phyloP scores from a whole-genome alignment of 2,797 vertebrate species.

The Sebastes paucispinis region DNA sequence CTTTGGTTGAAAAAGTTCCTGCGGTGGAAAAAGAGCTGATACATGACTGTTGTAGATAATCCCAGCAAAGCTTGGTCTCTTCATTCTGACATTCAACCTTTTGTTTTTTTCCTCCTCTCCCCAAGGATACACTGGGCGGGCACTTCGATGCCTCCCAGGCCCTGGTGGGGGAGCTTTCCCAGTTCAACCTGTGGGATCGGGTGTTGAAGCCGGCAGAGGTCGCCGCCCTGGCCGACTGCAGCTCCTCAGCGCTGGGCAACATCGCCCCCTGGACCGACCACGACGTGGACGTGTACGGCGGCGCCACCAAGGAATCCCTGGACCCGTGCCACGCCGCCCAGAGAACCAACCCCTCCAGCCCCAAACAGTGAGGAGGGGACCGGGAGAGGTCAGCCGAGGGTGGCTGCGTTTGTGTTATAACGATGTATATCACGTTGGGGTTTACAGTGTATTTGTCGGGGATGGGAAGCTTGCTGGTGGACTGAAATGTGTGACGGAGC shows the following conservation, averaged over 20 bases:
- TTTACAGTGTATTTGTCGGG: constrained; percentile 25
- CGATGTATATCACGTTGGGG: constrained; percentile 10
- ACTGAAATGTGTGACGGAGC: constrained; percentile 5
- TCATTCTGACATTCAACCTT: background rate
- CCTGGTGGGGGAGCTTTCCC: constrained; percentile 93
- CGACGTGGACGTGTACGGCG: constrained; percentile 92
- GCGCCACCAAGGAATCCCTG: constrained; percentile 87
- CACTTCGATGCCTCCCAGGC: constrained; percentile 97
- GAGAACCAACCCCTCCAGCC: constrained; percentile 58
- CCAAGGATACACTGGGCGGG: constrained; percentile 91
- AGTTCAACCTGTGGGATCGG: constrained; percentile 96
- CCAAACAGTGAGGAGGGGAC: constrained; percentile 74
- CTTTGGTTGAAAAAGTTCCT: background rate
- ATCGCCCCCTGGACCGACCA: constrained; percentile 93
- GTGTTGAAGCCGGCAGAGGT: constrained; percentile 88
- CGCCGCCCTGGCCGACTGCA: constrained; percentile 89
- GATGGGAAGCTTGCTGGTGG: constrained; percentile 9
- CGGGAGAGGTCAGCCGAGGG: background rate
- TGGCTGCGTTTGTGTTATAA: constrained; percentile 8
- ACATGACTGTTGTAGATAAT: background rate
- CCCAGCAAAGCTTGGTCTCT: background rate
- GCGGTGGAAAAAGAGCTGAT: background rate
- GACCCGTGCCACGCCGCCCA: constrained; percentile 85
- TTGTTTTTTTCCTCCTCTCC: background rate
- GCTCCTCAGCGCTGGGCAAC: constrained; percentile 86